Base-by-base conservation (phyloP, 2,113 vertebrate species). In the Halichoeres trimaculatus region DNA sequence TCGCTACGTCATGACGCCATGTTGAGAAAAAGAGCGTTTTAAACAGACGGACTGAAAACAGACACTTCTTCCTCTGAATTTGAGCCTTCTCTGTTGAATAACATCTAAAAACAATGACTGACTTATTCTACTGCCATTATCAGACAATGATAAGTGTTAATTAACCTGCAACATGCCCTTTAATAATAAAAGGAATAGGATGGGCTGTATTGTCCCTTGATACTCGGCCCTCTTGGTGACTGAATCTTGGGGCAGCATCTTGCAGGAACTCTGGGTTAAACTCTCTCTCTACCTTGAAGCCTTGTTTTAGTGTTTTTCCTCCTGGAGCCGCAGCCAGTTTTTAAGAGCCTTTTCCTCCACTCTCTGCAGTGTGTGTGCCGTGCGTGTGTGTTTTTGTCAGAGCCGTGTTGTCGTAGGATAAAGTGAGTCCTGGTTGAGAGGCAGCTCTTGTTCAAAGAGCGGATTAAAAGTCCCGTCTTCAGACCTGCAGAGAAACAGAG, bases 381-480 rank as follows among this genome's bases (percentile, higher is more conserved):
- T n/a, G n/a, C n/a, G 45, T 20, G 19, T 48, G 45, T 10, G 45
- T 48, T 4, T 48, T 8, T 48, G 19, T n/a, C 24, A 30, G 38
- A 41, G 61, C 12, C 5, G 11, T 11, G 76, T 76, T 74, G 70
- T 68, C 70, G 58, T 16, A 54, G 51, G 51, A 38, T 45, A 80
- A 62, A 72, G 62, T 34, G 73, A 75, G 35, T 43, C 24, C 66
- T 67, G 41, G 66, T 66, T 67, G 38, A 78, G 78, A 74, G 35
- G 61, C 64, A 54, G 65, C 70, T 74, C 70, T 78, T 76, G 59
- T 74, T 81, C 64, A 70, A 35, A 62, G 78, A 81, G 61, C 17
- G 48, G 70, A 81, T 85, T 78, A 72, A 71, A 75, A 64, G 70
- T 55, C 17, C 30, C 56, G 24, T 59, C 19, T 10, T 51, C 70